Evolutionary conservation across 2,797 vertebrate genomes (phyloP).

Genomic region (Artibeus jamaicensis): DNA sequence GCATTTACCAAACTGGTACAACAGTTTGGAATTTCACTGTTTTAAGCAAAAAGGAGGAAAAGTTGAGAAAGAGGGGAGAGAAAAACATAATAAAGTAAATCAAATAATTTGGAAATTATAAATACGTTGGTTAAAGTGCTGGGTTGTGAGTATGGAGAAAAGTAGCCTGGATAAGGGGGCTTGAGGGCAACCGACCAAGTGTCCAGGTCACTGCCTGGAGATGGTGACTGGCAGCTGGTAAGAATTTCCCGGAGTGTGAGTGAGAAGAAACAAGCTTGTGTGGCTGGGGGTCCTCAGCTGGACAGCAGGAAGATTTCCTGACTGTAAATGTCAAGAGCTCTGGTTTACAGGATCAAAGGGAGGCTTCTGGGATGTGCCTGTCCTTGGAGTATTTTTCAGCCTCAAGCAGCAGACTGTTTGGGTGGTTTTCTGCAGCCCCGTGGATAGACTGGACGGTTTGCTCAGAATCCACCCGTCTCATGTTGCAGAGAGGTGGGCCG

Average conservation of each 20-base stretch:
- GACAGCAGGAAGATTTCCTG: constrained; percentile 12
- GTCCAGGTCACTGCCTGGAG: not conserved
- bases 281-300: not conserved
- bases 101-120: not conserved
- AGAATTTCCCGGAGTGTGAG: not conserved
- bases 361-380: not conserved
- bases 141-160: not conserved
- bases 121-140: not conserved
- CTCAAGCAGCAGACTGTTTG: not conserved
- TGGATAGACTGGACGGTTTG: not conserved
- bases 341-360: not conserved
- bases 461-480: not conserved
- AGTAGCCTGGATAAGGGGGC: not conserved
- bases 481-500: not conserved
- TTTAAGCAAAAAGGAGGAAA: not conserved
- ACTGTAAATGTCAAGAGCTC: not conserved
- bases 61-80: not conserved
- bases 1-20: not conserved
- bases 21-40: not conserved
- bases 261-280: not conserved
- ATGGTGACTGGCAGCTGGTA: not conserved
- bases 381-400: constrained; percentile 22
- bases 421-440: not conserved
- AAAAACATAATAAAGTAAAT: not conserved
- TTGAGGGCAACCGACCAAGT: not conserved